These are phyloP conservation scores for Neoniphon sammara DNA, from an alignment of 2,797 vertebrate genomes.

Conservation along the genomic window DNA sequence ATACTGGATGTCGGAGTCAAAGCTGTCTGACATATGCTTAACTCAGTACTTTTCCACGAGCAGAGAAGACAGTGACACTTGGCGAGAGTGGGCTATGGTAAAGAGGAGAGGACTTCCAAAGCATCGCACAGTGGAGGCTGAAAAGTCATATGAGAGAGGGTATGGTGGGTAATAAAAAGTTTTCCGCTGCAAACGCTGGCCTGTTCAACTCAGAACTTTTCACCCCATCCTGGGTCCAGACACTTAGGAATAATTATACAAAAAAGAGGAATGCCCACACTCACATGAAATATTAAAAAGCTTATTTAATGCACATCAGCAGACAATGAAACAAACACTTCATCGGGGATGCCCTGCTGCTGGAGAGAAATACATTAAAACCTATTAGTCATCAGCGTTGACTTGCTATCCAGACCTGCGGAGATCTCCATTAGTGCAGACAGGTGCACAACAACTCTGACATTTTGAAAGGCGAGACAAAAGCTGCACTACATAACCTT, in stretches of 20 bases:
- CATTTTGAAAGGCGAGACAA: constrained; percentile 61
- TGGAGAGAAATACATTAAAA: constrained; percentile 15
- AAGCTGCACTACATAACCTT: constrained; percentile 52
- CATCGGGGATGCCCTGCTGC: constrained; percentile 40
- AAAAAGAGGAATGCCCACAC: background rate
- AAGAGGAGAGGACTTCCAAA: constrained; percentile 27
- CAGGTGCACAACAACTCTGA: constrained; percentile 60
- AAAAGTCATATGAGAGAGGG: constrained; percentile 15
- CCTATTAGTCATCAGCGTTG: too few species aligned
- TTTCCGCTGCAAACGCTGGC: constrained; percentile 41
- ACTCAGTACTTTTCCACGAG: constrained; percentile 29
- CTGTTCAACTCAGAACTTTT: constrained; percentile 13
- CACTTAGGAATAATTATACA: background rate
- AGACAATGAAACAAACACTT: constrained; percentile 37
- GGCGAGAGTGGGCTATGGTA: constrained; percentile 35
- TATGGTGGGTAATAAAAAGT: constrained; percentile 17
- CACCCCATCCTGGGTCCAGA: background rate
- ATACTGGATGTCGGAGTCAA: constrained; percentile 15
- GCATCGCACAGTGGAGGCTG: constrained; percentile 36
- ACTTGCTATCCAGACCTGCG: background rate
- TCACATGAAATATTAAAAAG: background rate
- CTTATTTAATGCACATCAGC: constrained; percentile 1
- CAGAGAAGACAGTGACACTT: constrained; percentile 3
- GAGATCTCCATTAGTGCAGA: constrained; percentile 37
- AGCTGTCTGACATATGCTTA: constrained; percentile 49